Evolutionary conservation across 2,797 vertebrate species (phyloP).

Genomic region (Myioborus miniatus): DNA sequence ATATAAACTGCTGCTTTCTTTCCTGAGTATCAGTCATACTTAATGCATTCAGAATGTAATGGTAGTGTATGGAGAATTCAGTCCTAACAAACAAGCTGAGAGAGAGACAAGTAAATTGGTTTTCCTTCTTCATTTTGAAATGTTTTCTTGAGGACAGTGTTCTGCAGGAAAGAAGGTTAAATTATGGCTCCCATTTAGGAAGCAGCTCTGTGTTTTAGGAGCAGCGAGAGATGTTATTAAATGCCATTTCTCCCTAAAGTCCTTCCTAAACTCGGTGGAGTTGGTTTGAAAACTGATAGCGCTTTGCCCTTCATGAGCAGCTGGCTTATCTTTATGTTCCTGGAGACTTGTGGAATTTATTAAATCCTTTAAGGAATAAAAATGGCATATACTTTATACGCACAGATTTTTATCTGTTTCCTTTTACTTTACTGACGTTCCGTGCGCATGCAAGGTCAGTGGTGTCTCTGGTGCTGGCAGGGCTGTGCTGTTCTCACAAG

Average conservation of each 20-base stretch:
- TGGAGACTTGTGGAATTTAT: constrained; percentile 31
- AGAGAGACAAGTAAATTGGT: constrained; percentile 31
- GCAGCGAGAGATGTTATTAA: constrained; percentile 15
- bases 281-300: neutral
- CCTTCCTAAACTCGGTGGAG: neutral
- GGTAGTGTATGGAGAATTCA: constrained; percentile 32
- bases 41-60: constrained; percentile 36
- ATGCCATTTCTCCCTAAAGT: neutral
- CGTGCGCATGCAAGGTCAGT: neutral
- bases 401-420: neutral
- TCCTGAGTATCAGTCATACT: neutral
- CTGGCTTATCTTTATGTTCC: constrained; percentile 31
- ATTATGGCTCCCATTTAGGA: constrained; percentile 20
- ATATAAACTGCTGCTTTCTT: neutral
- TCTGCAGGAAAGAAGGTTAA: constrained; percentile 12
- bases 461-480: neutral
- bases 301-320: constrained; percentile 6
- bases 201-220: constrained; percentile 19
- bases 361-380: constrained; percentile 41
- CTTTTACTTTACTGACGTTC: constrained; percentile 9
- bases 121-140: constrained; percentile 44
- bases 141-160: constrained; percentile 16
- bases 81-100: constrained; percentile 22
- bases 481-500: neutral
- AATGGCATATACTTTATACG: neutral